These are phyloP conservation scores for Cotesia vestalis DNA, from an alignment of 1,140 invertebrate genomes.

Conservation along the genomic window DNA sequence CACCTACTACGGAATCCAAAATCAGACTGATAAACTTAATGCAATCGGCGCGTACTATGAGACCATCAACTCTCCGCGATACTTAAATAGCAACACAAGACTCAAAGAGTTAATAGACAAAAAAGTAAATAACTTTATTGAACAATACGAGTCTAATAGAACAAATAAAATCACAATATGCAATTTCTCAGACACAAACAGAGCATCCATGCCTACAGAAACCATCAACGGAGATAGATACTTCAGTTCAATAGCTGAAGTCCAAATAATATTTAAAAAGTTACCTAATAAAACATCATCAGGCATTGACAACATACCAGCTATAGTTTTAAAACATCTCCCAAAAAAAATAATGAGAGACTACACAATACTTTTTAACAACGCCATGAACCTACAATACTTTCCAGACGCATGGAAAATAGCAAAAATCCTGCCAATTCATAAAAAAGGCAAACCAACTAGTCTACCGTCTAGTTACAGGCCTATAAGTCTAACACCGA, in stretches of 20 bases:
- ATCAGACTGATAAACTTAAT: slow-evolving; percentile 14
- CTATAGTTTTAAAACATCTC: slow-evolving; percentile 23
- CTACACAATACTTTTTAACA: slow-evolving; percentile 26
- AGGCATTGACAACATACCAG: slow-evolving; percentile 17
- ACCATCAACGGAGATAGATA: not conserved
- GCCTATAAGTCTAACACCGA: slow-evolving; percentile 31
- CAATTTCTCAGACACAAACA: slow-evolving; percentile 5
- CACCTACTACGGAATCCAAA: not conserved
- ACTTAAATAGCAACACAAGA: slow-evolving; percentile 5
- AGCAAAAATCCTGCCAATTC: slow-evolving; percentile 24
- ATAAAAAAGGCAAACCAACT: slow-evolving; percentile 18
- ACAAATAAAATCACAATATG: not conserved
- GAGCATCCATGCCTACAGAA: not conserved
- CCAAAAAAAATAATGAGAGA: slow-evolving; percentile 10
- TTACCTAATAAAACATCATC: slow-evolving; percentile 31
- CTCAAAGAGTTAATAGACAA: not conserved
- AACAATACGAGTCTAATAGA: not conserved
- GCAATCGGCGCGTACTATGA: slow-evolving; percentile 15
- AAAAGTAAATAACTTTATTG: not conserved
- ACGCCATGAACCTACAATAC: slow-evolving; percentile 22
- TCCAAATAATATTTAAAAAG: slow-evolving; percentile 7
- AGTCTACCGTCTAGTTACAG: slow-evolving; percentile 2
- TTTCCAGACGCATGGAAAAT: slow-evolving; percentile 34
- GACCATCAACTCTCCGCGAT: slow-evolving; percentile 17
- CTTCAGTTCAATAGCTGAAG: not conserved